Evolutionary conservation across 2,113 vertebrate genomes (phyloP).

Genomic region (Pyrgilauda ruficollis): DNA sequence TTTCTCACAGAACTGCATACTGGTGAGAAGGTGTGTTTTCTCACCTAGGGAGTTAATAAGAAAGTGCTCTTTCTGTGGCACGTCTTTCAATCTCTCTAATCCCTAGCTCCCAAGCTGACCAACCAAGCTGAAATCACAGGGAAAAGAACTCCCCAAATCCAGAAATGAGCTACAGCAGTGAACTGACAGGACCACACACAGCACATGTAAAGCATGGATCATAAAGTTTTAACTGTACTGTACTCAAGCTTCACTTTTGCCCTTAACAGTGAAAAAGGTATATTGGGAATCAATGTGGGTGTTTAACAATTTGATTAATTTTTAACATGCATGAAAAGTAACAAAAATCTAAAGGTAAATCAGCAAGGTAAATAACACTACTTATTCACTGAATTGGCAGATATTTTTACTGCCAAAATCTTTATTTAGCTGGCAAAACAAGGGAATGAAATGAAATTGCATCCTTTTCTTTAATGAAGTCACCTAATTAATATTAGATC

Average conservation of each 20-base stretch:
- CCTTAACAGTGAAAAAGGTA: neutral
- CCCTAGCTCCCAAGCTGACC: neutral
- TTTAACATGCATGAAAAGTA: neutral
- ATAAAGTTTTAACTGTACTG: neutral
- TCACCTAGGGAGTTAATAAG: neutral
- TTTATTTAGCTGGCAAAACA: neutral
- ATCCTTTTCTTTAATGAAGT: neutral
- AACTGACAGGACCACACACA: neutral
- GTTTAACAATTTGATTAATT: neutral
- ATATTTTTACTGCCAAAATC: neutral
- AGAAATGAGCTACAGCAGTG: neutral
- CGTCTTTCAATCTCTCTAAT: neutral
- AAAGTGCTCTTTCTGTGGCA: neutral
- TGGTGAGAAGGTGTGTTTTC: neutral
- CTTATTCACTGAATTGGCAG: neutral
- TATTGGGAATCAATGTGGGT: neutral
- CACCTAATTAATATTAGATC: neutral
- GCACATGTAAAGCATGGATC: fast-evolving
- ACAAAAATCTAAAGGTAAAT: neutral
- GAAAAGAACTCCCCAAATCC: neutral
- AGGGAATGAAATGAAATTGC: neutral
- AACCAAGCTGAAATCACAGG: neutral
- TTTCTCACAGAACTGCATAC: neutral
- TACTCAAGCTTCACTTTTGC: neutral
- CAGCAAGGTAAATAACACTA: neutral